Base-by-base conservation (phyloP, 2,113 vertebrate genomes). In the Pleuronectes platessa region DNA sequence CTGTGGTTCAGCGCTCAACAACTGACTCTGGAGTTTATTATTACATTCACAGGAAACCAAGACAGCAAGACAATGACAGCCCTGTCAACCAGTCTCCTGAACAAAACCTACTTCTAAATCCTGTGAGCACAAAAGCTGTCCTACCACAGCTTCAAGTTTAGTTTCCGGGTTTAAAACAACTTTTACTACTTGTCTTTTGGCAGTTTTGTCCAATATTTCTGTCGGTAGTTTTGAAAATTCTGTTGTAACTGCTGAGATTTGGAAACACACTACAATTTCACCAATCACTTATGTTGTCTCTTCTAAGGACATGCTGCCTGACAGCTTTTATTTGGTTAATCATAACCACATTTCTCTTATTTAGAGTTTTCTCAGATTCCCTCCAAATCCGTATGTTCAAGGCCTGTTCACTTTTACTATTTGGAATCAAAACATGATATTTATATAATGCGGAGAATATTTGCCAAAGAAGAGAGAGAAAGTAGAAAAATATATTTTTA, bases 11-110 rank as follows among this genome's bases (percentile, higher is more conserved):
- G 3, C 21, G 63, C 67, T 63, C 37, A 71, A 72, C 59, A 63
- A 81, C 23, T 56, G 61, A 67, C 69, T 77, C 69, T 77, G 60
- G 23, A 70, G 60, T 81, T 69, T 84, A 73, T 82, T 79, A 76
- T 68, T 75, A 69, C 18, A 68, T 37, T 55, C 26, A 37, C 23
- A 11, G 17, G 12, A 64, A 64, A 62, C 55, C 56, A 37, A 66
- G 47, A 18, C 55, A 67, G 53, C 1, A 60, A 61, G 61, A 87
- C 62, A 75, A 87, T 84, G 58, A 31, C 51, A 20, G 14, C 61
- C 55, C 49, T 62, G 9, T 77, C 62, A 40, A 72, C 54, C 10
- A 40, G 53, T 35, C 11, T 17, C 21, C 42, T 26, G 9, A 65
- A 67, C 23, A 45, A 68, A 70, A 53, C 24, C 18, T 37, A 42